Evolutionary conservation across 2,888 invertebrate species (phyloP), one percentile per base, ranked within the genome.

Genomic region (Amphimallon solstitiale): DNA sequence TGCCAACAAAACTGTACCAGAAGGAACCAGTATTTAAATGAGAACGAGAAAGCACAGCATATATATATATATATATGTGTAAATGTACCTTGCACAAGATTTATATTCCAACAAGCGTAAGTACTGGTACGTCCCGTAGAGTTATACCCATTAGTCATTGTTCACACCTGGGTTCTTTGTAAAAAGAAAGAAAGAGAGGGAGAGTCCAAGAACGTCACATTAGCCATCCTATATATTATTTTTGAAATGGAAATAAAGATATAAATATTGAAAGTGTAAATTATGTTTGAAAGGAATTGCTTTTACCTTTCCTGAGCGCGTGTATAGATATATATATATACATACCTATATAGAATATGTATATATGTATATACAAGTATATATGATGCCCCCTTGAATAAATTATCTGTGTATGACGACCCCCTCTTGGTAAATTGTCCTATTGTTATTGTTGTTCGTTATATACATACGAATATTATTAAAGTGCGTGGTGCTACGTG

Each of bases 71-170:
- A 49, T 15, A 14, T 23, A 48, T 12, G 12, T 14, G 14, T 2
- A 19, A 17, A 19, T 17, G 54, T 21, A 34, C 34, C 51, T 60
- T 23, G 51, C 45, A 43, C 19, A 65, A 73, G 74, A 74, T 74
- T 74, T 74, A 74, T 74, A 65, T 68, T 60, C 66, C 65, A 70
- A 71, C 71, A 73, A 70, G 70, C 69, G 63, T 71, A 71, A 68
- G 73, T 73, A 74, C 70, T 70, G 71, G 71, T 71, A 68, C 71
- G 68, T 72, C 73, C 73, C 69, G 71, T 69, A 54, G 73, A 69
- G 74, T 66, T 68, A 62, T 69, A 69, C 66, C 70, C 73, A 73
- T 75, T 74, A 75, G 70, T 75, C 74, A 75, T 74, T 75, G 75
- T 75, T 75, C 74, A 70, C 75, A 75, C 75, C 75, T 75, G 75